Conservation (phyloP, 2,888 invertebrate genomes). For the Lycia hirtaria region DNA sequence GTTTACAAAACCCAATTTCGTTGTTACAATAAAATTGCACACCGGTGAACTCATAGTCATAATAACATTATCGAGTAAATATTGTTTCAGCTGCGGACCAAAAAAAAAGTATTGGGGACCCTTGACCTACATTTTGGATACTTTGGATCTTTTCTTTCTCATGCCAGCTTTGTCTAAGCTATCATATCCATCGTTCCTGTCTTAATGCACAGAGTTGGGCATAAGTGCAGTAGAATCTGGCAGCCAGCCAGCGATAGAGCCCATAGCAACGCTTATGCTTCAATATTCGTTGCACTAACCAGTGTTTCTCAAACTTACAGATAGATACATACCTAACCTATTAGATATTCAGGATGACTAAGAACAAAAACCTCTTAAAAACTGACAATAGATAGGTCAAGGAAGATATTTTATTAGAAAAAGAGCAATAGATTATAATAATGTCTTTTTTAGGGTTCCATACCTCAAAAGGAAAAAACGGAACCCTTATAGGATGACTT, state of each 20-base stretch:
- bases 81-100: constrained; percentile 28
- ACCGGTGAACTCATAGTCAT: constrained; percentile 16
- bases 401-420: too few species aligned
- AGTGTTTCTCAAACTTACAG: too few species aligned
- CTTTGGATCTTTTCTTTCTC: constrained; percentile 28
- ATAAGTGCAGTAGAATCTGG: constrained; percentile 40
- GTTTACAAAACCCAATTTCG: constrained; percentile 19
- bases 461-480: too few species aligned
- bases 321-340: too few species aligned
- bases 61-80: constrained; percentile 11
- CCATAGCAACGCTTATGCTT: constrained; percentile 38
- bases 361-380: too few species aligned
- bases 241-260: constrained; percentile 35
- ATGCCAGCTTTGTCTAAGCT: constrained; percentile 26
- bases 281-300: constrained; percentile 25
- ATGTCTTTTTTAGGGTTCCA: too few species aligned
- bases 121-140: constrained; percentile 36
- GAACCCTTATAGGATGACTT: too few species aligned
- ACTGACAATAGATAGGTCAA: too few species aligned
- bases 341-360: too few species aligned
- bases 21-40: constrained; percentile 17
- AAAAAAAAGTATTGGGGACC: constrained; percentile 26
- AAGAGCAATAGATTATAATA: too few species aligned
- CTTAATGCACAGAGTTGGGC: constrained; percentile 29
- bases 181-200: constrained; percentile 27